Percentiles rank a stretch among this genome's conserved stretches.
These are phyloP conservation scores for Ernsta delagoae DNA, from an alignment of 2,888 invertebrate genomes.

Conservation along the genomic window DNA sequence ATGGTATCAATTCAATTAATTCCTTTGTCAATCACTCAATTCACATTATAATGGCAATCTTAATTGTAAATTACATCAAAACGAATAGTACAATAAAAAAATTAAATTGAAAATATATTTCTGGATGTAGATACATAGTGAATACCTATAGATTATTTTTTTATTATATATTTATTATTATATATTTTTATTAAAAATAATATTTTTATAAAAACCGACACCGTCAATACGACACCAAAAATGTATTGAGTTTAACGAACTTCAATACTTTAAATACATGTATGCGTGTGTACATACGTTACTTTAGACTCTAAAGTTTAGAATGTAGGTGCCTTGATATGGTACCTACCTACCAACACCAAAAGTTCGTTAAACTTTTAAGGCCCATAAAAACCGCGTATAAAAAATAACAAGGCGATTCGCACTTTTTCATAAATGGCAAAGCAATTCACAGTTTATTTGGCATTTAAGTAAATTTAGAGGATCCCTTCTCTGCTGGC, in stretches of 20 bases:
- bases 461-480: constrained; percentile 82
- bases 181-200: too few species aligned
- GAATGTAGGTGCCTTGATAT: too few species aligned
- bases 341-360: too few species aligned
- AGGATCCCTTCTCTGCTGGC: constrained; percentile 78
- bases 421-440: constrained; percentile 71
- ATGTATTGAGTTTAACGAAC: too few species aligned
- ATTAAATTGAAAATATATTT: not conserved
- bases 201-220: too few species aligned
- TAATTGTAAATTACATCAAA: not conserved
- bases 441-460: constrained; percentile 82
- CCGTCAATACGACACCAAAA: too few species aligned
- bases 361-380: constrained; percentile 6
- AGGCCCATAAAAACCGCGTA: constrained; percentile 26
- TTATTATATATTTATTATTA: too few species aligned
- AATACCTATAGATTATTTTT: too few species aligned
- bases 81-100: not conserved
- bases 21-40: constrained; percentile 39
- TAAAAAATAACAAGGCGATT: constrained; percentile 32
- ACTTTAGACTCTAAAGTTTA: too few species aligned
- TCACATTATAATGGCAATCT: not conserved
- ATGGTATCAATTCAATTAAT: constrained; percentile 40
- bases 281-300: too few species aligned
- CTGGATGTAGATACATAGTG: too few species aligned
- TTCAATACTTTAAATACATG: too few species aligned